These are phyloP conservation scores for Enteromius thamalakanensis DNA, from an alignment of 2,797 vertebrate species.

Conservation along the genomic window DNA sequence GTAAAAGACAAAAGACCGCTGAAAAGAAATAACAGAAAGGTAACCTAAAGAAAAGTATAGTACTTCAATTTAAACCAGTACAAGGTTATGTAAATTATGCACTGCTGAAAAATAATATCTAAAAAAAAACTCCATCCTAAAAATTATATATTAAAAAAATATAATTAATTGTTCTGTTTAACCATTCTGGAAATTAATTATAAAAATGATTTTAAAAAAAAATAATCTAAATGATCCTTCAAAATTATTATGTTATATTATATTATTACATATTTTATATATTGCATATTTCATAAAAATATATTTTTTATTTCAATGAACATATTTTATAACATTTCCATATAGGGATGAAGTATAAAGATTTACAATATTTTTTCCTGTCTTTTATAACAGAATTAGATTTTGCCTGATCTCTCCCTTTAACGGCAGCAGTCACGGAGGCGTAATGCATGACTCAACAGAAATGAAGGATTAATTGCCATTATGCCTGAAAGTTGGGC, in stretches of 20 bases:
- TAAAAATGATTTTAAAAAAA: too few relatives aligned
- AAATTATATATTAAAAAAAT: too few relatives aligned
- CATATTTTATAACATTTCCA: background rate
- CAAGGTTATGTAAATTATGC: too few relatives aligned
- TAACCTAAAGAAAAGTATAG: too few relatives aligned
- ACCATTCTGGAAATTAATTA: too few relatives aligned
- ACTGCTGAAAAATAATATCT: too few relatives aligned
- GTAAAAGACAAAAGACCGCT: too few relatives aligned
- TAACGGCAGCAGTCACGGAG: background rate
- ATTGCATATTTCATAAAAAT: background rate
- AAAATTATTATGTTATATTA: background rate
- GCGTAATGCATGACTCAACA: constrained; percentile 6
- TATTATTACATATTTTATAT: background rate
- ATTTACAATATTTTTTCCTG: background rate
- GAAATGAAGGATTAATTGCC: background rate
- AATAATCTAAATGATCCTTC: too few relatives aligned
- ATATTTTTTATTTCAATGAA: background rate
- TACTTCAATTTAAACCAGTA: too few relatives aligned
- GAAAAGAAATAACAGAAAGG: too few relatives aligned
- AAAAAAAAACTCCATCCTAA: too few relatives aligned
- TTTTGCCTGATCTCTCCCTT: background rate
- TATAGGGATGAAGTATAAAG: background rate
- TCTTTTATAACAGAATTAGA: background rate
- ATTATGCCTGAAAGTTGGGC: constrained; percentile 21
- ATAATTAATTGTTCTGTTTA: too few relatives aligned